Percentiles rank a stretch among this genome's conserved stretches.
Evolutionary conservation across 2,113 vertebrate genomes (phyloP).

Genomic region (Cinclus cinclus): DNA sequence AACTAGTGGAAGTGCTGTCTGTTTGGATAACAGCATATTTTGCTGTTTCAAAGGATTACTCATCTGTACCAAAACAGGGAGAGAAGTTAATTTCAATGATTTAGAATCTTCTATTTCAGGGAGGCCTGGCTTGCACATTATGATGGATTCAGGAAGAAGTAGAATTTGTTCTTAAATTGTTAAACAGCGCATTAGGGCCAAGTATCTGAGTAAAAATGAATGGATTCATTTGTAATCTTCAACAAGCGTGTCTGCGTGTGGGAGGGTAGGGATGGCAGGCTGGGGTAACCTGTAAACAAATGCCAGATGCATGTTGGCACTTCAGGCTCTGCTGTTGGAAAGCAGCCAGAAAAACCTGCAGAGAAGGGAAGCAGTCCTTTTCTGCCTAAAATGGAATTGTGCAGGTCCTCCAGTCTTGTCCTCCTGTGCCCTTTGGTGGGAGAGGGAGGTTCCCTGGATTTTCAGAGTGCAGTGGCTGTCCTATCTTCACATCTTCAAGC

Average conservation of each 20-base stretch:
- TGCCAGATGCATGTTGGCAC: background rate
- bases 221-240: slow-evolving; percentile 45
- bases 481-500: accelerated
- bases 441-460: background rate
- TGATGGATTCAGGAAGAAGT: slow-evolving; percentile 69
- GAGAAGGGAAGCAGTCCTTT: background rate
- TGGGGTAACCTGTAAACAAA: slow-evolving; percentile 47
- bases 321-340: background rate
- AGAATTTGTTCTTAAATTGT: slow-evolving; percentile 70
- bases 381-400: background rate
- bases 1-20: slow-evolving; percentile 64
- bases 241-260: background rate
- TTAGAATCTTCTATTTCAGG: slow-evolving; percentile 74
- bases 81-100: slow-evolving; percentile 79
- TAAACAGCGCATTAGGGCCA: slow-evolving; percentile 25
- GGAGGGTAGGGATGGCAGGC: background rate
- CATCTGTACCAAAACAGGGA: slow-evolving; percentile 63
- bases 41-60: slow-evolving; percentile 66
- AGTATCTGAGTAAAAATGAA: slow-evolving; percentile 22
- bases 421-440: background rate
- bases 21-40: slow-evolving; percentile 65
- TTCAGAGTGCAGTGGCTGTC: background rate
- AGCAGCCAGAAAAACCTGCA: background rate
- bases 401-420: background rate
- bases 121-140: slow-evolving; percentile 63